Evolutionary conservation across 1,140 invertebrate species (phyloP).

Genomic region (Dinoponera quadriceps): DNA sequence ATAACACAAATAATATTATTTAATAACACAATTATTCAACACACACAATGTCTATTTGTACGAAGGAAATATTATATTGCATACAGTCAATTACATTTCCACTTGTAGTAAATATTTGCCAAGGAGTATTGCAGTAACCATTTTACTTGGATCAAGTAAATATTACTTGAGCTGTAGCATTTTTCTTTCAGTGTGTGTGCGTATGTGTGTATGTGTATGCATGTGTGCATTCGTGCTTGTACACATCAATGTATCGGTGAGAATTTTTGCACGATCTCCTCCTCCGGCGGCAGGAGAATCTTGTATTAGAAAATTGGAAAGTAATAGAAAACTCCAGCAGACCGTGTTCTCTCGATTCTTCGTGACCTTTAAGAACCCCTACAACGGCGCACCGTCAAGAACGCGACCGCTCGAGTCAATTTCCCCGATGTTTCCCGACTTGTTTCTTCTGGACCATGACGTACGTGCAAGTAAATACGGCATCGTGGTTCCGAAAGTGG

Average conservation of each 20-base stretch:
- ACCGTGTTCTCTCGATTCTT: constrained; percentile 14
- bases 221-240: constrained; percentile 8
- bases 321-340: constrained; percentile 47
- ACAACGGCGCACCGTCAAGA: constrained; percentile 5
- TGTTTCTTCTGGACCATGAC: neutral
- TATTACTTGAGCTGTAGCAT: no score
- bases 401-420: constrained; percentile 1
- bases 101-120: no score
- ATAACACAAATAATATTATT: no score
- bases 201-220: no score
- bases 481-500: no score
- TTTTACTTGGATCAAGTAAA: no score
- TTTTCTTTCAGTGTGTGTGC: no score
- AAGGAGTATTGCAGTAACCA: no score
- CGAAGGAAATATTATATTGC: no score
- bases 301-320: constrained; percentile 59
- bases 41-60: no score
- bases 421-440: constrained; percentile 15
- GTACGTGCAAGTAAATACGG: neutral
- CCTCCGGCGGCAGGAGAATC: constrained; percentile 2
- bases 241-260: constrained; percentile 17
- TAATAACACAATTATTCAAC: no score
- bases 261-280: constrained; percentile 24
- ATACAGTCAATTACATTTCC: no score
- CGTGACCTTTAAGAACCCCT: constrained; percentile 37